Percentiles rank a stretch among this genome's conserved stretches.
Conservation (phyloP, 2,888 invertebrate genomes). For the Leptopterna dolabrata region DNA sequence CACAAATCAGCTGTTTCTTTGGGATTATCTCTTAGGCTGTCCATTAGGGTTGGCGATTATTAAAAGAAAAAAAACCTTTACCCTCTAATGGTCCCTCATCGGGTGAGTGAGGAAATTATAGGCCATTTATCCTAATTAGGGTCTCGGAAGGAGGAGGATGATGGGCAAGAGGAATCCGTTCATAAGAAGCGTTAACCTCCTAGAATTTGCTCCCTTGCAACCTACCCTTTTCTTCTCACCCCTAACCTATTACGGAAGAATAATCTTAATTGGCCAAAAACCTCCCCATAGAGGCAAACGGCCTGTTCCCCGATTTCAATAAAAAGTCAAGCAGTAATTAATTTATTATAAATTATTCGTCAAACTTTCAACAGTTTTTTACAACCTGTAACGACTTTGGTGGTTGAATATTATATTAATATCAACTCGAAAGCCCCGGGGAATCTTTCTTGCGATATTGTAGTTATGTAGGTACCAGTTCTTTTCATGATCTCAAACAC, state of each 20-base stretch:
- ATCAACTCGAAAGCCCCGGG: background rate
- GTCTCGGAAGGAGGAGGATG: slow-evolving; percentile 16
- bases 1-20: too few relatives aligned
- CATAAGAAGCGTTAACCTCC: slow-evolving; percentile 1
- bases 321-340: background rate
- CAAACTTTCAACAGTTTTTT: background rate
- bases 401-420: background rate
- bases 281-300: background rate
- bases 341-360: slow-evolving; percentile 15
- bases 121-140: slow-evolving; percentile 46
- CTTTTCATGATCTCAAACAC: too few relatives aligned
- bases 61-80: background rate
- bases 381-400: background rate
- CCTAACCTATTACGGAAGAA: background rate
- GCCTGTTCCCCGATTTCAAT: background rate
- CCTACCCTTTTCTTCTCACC: background rate
- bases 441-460: background rate
- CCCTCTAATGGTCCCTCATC: background rate
- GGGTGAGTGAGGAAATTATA: slow-evolving; percentile 24
- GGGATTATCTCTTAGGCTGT: background rate
- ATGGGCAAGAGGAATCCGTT: slow-evolving; percentile 10
- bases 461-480: too few relatives aligned
- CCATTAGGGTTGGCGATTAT: background rate
- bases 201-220: background rate
- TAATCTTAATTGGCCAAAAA: background rate